Percentiles rank a stretch among this genome's conserved stretches.
Evolutionary conservation across 1,140 invertebrate genomes (phyloP).

Genomic region (Oscheius sp.): DNA sequence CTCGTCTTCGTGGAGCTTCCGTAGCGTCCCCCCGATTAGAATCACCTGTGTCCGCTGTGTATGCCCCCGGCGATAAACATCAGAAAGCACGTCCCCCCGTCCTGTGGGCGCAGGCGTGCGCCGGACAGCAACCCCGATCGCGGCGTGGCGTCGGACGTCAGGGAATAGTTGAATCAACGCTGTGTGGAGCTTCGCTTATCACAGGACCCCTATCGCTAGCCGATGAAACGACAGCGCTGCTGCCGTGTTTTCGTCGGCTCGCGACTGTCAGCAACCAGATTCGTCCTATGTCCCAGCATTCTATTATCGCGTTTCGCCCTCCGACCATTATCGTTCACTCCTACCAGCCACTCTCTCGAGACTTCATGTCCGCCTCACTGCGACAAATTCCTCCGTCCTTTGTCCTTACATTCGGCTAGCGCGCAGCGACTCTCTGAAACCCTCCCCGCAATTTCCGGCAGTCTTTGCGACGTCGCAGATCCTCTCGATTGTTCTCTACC

Average conservation of each 20-base stretch:
- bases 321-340: neutral
- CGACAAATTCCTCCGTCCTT: no score
- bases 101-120: no score
- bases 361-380: no score
- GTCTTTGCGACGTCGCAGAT: no score
- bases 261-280: conserved; percentile 6
- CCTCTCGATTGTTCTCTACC: no score
- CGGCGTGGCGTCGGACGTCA: no score
- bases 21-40: neutral
- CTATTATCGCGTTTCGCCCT: neutral
- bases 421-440: no score
- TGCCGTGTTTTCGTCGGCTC: conserved; percentile 6
- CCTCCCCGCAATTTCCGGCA: no score
- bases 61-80: neutral
- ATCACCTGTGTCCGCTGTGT: neutral
- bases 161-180: conserved; percentile 2
- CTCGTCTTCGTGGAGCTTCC: conserved; percentile 6
- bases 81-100: no score
- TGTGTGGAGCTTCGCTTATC: conserved; percentile 2
- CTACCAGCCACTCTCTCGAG: neutral
- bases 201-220: neutral
- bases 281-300: neutral
- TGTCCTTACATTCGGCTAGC: no score
- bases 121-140: neutral
- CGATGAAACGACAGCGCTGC: conserved; percentile 1